These are phyloP conservation scores for Nephrotoma appendiculata DNA, from an alignment of 2,888 invertebrate species.

Conservation along the genomic window DNA sequence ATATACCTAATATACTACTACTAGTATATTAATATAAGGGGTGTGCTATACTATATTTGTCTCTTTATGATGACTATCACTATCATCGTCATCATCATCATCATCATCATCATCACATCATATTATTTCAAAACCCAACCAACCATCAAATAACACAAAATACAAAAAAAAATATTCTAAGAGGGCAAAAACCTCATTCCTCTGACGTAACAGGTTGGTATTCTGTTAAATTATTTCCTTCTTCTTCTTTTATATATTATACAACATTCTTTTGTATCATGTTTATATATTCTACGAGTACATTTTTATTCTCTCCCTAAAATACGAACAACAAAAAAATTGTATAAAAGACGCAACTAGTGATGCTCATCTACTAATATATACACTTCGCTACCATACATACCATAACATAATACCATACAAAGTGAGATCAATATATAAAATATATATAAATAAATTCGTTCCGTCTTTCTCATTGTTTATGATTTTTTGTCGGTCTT, in stretches of 20 bases:
- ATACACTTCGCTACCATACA: not conserved
- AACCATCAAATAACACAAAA: not conserved
- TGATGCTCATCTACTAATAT: not conserved
- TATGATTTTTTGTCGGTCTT: not conserved
- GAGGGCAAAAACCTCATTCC: constrained; percentile 11
- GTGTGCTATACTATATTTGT: not conserved
- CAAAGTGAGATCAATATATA: not conserved
- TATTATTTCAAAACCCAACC: not conserved
- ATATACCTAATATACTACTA: not conserved
- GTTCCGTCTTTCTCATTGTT: not conserved
- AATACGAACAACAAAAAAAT: not conserved
- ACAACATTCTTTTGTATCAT: not conserved
- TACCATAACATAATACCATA: not conserved
- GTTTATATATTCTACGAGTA: not conserved
- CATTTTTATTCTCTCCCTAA: not conserved
- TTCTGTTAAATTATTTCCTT: constrained; percentile 4
- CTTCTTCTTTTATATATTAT: not conserved
- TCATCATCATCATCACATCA: not conserved
- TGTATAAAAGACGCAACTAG: constrained; percentile 1
- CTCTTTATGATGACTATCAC: not conserved
- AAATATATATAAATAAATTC: not conserved
- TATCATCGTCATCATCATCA: not conserved
- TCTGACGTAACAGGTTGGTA: constrained; percentile 11
- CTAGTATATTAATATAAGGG: not conserved
- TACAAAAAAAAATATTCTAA: not conserved